A percentile compares a stretch with the other conserved stretches of the same genome.
phyloP scores from a whole-genome alignment of 2,113 vertebrate genomes.

The Mesocricetus auratus region DNA sequence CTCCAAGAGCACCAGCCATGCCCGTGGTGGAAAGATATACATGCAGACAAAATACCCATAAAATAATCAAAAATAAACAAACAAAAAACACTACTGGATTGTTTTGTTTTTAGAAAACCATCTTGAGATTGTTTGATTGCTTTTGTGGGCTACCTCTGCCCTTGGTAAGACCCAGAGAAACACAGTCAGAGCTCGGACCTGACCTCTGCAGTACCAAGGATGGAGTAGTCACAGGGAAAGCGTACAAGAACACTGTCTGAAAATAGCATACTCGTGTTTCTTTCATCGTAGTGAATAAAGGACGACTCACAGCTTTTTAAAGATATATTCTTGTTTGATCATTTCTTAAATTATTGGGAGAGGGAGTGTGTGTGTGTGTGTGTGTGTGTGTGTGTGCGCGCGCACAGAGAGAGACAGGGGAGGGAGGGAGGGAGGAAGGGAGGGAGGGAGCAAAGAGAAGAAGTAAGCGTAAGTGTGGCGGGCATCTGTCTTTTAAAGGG shows the following conservation, averaged over 20 bases:
- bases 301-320: no score
- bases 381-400: background rate
- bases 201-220: background rate
- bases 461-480: no score
- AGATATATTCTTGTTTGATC: background rate
- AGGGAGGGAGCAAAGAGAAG: no score
- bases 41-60: background rate
- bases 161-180: background rate
- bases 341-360: background rate
- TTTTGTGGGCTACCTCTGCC: background rate
- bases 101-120: background rate
- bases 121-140: background rate
- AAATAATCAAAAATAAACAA: background rate
- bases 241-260: background rate
- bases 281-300: background rate
- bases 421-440: no score
- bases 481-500: no score
- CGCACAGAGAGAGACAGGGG: no score
- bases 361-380: background rate
- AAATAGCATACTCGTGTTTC: background rate
- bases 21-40: background rate
- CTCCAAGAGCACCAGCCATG: background rate
- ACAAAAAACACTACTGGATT: background rate
- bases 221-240: background rate
- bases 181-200: background rate